These are phyloP conservation scores for Aegithalos caudatus DNA, from an alignment of 2,113 vertebrate genomes.

Conservation along the genomic window DNA sequence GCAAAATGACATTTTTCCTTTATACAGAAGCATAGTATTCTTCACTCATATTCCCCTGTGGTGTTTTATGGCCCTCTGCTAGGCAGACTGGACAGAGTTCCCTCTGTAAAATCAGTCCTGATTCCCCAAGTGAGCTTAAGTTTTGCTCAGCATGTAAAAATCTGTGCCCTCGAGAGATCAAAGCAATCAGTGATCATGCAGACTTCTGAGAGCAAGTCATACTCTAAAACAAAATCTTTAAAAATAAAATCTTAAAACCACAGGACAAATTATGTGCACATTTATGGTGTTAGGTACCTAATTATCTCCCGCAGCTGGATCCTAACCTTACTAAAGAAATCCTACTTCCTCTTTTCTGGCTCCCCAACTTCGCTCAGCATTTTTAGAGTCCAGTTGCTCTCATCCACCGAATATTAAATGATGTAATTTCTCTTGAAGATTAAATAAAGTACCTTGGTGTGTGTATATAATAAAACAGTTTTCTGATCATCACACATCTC, in stretches of 20 bases:
- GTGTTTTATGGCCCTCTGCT: neutral
- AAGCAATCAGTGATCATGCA: conserved; percentile 16
- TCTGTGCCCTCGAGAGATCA: neutral
- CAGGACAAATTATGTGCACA: conserved; percentile 22
- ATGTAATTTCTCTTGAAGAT: neutral
- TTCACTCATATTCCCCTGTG: neutral
- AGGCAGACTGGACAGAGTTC: neutral
- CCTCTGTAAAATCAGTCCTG: neutral
- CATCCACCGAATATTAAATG: neutral
- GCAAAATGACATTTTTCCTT: neutral
- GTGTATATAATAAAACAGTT: neutral
- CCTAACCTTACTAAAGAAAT: conserved; percentile 9
- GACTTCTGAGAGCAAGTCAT: conserved; percentile 6
- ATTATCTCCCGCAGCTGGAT: conserved; percentile 43
- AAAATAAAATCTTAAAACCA: conserved; percentile 10
- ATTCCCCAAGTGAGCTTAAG: neutral
- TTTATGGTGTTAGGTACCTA: conserved; percentile 8
- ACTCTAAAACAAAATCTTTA: conserved; percentile 24
- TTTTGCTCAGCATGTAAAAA: conserved; percentile 13
- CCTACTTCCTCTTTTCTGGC: neutral
- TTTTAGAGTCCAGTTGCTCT: neutral
- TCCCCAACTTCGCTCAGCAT: neutral
- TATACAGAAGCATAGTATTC: neutral
- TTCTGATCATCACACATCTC: neutral
- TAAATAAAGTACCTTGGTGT: neutral